Base-by-base conservation (phyloP, 2,888 invertebrate species). In the Lordiphosa andalusiaca region DNA sequence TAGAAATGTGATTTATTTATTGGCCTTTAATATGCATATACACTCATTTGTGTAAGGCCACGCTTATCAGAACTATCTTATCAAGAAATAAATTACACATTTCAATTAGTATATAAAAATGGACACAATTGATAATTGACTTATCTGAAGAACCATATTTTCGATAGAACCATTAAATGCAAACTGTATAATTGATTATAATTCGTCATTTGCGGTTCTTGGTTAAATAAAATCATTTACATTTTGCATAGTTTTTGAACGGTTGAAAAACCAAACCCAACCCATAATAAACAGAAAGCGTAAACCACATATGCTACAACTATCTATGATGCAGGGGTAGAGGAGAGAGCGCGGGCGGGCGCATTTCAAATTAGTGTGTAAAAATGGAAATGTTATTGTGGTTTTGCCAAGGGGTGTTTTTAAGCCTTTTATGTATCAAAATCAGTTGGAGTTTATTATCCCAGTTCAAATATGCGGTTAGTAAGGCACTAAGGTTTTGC, bases 351-450 rank as follows among this genome's bases (percentile, higher is more conserved):
- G n/a, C 13, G 42, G 13, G 38, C 36, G 44, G 33, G 48, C 25
- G 52, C 47, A 54, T 59, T 66, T 51, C 1, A 53, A 50, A 68
- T 68, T 68, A 55, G 54, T 58, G 19, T 47, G 35, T 36, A 7
- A 49, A 56, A 56, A 58, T 49, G 6, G 7, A 52, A 48, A 63
- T 59, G 58, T 10, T 48, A 50, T 51, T 75, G 71, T 48, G 76
- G 62, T 53, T 50, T 30, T 6, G 19, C 21, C 48, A 60, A 57
- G 51, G 42, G 25, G n/a, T 48, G 35, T 37, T 21, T 23, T 48
- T 21, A 35, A 30, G 30, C 30, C 30, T 10, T 47, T 30, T 12
- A 33, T 55, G 5, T 4, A 47, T 37, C 13, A 44, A 30, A 71
- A 41, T 25, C 53, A 25, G 25, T 53, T 38, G 36, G 10, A 42